phyloP scores from a whole-genome alignment of 2,797 vertebrate species.

The Danio albolineatus region DNA sequence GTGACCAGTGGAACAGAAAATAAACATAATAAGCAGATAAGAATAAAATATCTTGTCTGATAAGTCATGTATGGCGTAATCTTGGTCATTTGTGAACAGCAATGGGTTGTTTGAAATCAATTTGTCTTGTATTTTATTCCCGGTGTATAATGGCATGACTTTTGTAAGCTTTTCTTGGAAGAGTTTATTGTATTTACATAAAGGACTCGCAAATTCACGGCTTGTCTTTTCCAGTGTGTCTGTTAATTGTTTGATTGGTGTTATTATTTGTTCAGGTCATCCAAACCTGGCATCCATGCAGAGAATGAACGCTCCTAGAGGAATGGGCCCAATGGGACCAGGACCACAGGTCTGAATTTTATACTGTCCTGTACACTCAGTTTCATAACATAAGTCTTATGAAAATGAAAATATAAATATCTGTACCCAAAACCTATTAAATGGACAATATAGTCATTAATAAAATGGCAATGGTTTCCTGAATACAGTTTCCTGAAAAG shows the following conservation, averaged over 20 bases:
- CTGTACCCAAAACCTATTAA: conserved; percentile 38
- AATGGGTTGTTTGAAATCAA: no score
- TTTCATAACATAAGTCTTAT: neutral
- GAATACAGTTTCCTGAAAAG: no score
- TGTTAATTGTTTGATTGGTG: neutral
- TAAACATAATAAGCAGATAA: no score
- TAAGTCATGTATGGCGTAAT: no score
- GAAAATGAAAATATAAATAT: conserved; percentile 55
- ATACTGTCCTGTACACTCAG: neutral
- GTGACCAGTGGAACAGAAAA: no score
- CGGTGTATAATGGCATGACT: no score
- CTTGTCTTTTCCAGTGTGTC: neutral
- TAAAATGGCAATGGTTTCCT: no score
- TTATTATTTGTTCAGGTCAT: conserved; percentile 81
- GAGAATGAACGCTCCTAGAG: conserved; percentile 95
- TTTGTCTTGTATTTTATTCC: no score
- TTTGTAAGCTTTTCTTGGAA: no score
- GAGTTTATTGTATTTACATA: no score
- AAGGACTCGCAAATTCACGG: neutral
- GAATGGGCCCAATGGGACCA: conserved; percentile 96
- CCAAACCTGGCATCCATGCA: conserved; percentile 96
- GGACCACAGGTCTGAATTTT: conserved; percentile 90
- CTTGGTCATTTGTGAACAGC: no score
- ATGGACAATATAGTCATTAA: neutral
- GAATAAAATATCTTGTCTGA: no score